phyloP scores from a whole-genome alignment of 2,888 invertebrate species.

The Cheilosia urbana region DNA sequence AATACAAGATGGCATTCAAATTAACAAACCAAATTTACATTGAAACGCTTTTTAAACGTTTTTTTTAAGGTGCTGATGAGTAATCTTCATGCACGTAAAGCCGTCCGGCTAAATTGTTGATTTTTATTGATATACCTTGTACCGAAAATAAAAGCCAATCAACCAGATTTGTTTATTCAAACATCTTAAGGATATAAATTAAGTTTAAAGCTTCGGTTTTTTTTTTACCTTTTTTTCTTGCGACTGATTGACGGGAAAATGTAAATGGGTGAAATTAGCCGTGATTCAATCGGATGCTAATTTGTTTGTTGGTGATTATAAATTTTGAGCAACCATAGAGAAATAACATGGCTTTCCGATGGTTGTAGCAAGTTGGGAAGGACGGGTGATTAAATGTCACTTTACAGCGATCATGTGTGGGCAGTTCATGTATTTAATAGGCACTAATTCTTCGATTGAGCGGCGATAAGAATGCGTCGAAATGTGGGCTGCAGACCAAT shows the following conservation, averaged over 20 bases:
- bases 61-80: conserved; percentile 73
- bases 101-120: conserved; percentile 70
- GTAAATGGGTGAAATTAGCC: conserved; percentile 68
- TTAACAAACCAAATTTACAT: conserved; percentile 66
- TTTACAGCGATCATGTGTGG: conserved; percentile 42
- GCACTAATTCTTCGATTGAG: conserved; percentile 3
- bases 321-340: neutral
- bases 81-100: conserved; percentile 71
- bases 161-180: conserved; percentile 73
- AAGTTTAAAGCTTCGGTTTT: conserved; percentile 55
- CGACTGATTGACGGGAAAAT: conserved; percentile 50
- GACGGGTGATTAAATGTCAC: conserved; percentile 48
- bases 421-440: conserved; percentile 15
- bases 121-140: conserved; percentile 63
- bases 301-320: conserved; percentile 52
- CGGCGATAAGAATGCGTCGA: neutral
- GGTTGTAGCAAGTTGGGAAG: conserved; percentile 38
- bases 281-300: conserved; percentile 69
- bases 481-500: neutral
- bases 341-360: conserved; percentile 28
- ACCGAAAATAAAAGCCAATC: conserved; percentile 70
- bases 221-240: conserved; percentile 20
- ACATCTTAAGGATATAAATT: conserved; percentile 67
- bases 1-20: conserved; percentile 71
- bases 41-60: conserved; percentile 76